Percentiles rank a stretch among this genome's conserved stretches.
Conservation (phyloP, 2,888 invertebrate genomes). For the Amiota communis region DNA sequence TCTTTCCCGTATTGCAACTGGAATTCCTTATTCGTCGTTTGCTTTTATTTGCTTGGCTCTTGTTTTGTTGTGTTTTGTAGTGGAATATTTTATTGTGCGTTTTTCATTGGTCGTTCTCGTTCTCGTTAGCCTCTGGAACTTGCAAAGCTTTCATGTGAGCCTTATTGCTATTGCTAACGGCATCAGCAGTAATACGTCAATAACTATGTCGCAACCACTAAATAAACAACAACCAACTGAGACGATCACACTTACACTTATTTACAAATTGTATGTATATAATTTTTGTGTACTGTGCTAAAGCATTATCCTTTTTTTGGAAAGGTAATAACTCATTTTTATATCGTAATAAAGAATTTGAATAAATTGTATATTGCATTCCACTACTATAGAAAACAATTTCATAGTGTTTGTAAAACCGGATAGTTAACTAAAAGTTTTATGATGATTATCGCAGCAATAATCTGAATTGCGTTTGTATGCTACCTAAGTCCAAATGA, state of each 20-base stretch:
- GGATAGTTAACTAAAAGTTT: too few species aligned
- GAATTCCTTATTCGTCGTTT: constrained; percentile 56
- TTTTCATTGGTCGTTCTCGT: constrained; percentile 64
- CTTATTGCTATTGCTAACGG: not conserved
- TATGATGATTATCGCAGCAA: too few species aligned
- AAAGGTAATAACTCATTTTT: too few species aligned
- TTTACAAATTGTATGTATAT: too few species aligned
- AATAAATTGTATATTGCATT: too few species aligned
- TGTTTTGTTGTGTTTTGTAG: constrained; percentile 66
- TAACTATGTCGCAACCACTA: constrained; percentile 57
- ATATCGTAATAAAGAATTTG: too few species aligned
- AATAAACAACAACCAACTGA: constrained; percentile 53
- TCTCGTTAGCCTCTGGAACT: constrained; percentile 37
- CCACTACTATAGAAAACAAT: too few species aligned
- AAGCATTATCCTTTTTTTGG: too few species aligned
- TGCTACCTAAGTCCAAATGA: too few species aligned
- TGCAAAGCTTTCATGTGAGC: not conserved
- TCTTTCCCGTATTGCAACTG: constrained; percentile 61
- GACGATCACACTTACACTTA: not conserved
- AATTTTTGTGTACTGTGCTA: too few species aligned
- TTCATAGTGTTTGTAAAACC: too few species aligned
- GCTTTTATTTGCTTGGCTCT: constrained; percentile 56
- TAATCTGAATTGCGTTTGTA: too few species aligned
- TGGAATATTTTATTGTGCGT: constrained; percentile 62
- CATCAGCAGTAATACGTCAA: not conserved